Evolutionary conservation across 2,888 invertebrate species (phyloP), one percentile per base, ranked within the genome.

Genomic region (Psylliodes chrysocephalus): DNA sequence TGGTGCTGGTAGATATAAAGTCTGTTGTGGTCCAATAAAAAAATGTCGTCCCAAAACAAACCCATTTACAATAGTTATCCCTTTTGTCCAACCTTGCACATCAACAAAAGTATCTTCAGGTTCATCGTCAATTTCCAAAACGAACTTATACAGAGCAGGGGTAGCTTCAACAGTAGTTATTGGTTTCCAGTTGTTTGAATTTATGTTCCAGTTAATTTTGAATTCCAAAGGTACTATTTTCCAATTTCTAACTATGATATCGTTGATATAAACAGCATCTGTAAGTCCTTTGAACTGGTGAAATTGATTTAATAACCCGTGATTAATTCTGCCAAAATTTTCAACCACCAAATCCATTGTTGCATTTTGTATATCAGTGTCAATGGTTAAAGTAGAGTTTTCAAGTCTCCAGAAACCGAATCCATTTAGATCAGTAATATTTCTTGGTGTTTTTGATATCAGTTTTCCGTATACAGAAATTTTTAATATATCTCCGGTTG

Each of bases 31-130:
- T 0, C 96, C 95, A 28, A 87, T 84, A 1, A 84, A 77, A 0
- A 90, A 89, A 81, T 95, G 95, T 52, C 95, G 86, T 0, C 96
- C 96, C 15, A 96, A 84, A 78, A 95, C 94, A 75, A 91, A 88
- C 0, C 91, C 92, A 78, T 96, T 96, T 0, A 96, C 82, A 81
- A 92, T 92, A 0, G 91, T 89, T 61, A 91, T 86, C 0, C 95
- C 95, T 85, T 95, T 95, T 59, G 87, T 89, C 96, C 95, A 96
- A 10, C 87, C 88, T 35, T 85, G 83, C 71, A 93, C 88, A 75
- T 92, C 90, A 10, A 95, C 75, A 78, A 89, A 95, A 0, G 94
- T 94, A 76, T 95, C 95, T 25, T 84, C 77, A 0, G 89, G 85
- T 10, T 81, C 81, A 0, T 78, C 79, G 0, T 53, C 42, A 4